Evolutionary conservation across 2,797 vertebrate species (phyloP), one percentile per base, ranked within the genome.

Genomic region (Danio jaintianensis): DNA sequence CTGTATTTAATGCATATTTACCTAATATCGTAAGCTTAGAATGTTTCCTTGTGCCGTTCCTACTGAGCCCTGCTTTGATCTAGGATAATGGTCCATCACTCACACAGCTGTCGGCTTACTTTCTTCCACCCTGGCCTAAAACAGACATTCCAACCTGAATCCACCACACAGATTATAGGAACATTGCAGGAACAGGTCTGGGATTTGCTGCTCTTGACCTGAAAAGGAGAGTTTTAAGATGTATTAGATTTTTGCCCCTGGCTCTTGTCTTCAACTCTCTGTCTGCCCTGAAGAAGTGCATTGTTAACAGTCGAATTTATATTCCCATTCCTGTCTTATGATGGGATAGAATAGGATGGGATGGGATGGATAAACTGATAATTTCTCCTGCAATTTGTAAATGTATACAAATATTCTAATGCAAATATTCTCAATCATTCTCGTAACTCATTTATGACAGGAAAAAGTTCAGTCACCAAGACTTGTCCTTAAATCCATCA

Each of bases 31-130:
- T 47, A 79, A 67, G 56, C 48, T 79, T 63, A 79, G 13, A 47
- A 59, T 36, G 22, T 56, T 73, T 73, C 56, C 50, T 64, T n/a
- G 50, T 62, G 56, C 47, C 3, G 2, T 78, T 61, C 18, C 40
- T 43, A 38, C 58, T 52, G 45, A 62, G 47, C 6, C 40, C 38
- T 47, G 18, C 10, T 80, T 66, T 80, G 58, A 78, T 78, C 68
- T 58, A 58, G 66, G 78, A 80, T 80, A 80, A 80, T 80, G 61
- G 69, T 38, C 78, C 69, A 73, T 73, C 61, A 56, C 43, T 73
- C 69, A n/a, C 59, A 80, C 78, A 64, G 78, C 55, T 52, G 43
- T 15, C 22, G 6, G 58, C 58, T 71, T 79, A 79, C 38, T 68
- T 61, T 63, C 56, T 52, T 43, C 40, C 40, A 22, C 13, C 58